Evolutionary conservation across 1,140 invertebrate genomes (phyloP).

Genomic region (Oreohelix idahoensis): DNA sequence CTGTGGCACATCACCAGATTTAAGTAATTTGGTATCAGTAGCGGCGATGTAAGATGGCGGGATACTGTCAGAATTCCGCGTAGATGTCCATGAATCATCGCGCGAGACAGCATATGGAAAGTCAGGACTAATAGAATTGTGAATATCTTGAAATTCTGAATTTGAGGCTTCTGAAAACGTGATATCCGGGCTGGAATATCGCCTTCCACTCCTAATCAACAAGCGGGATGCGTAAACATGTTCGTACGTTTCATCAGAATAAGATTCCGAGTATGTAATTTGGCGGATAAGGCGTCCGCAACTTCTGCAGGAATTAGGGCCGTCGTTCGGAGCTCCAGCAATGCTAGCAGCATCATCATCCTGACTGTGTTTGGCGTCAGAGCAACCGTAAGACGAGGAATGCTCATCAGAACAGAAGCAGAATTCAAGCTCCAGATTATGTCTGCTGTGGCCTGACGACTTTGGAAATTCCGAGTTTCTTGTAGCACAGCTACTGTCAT

Average conservation of each 20-base stretch:
- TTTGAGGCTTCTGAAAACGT: slow-evolving; percentile 12
- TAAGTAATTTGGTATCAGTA: not conserved
- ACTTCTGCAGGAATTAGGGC: slow-evolving; percentile 16
- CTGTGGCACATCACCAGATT: not conserved
- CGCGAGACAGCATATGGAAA: not conserved
- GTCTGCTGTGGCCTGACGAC: not conserved
- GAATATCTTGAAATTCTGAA: slow-evolving; percentile 1
- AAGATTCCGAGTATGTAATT: slow-evolving; percentile 38
- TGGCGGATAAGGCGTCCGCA: slow-evolving; percentile 39
- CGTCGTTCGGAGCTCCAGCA: not conserved
- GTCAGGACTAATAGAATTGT: not conserved
- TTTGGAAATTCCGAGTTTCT: not conserved
- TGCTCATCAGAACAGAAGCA: slow-evolving; percentile 37
- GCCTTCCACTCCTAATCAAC: slow-evolving; percentile 4
- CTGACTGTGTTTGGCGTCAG: not conserved
- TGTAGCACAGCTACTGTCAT: not conserved
- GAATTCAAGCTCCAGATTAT: slow-evolving; percentile 25
- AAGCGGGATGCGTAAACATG: slow-evolving; percentile 34
- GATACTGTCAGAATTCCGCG: not conserved
- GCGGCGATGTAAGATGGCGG: slow-evolving; percentile 6
- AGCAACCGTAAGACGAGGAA: slow-evolving; percentile 21
- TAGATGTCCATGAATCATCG: slow-evolving; percentile 25
- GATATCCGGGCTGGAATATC: slow-evolving; percentile 30
- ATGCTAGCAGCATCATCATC: slow-evolving; percentile 10
- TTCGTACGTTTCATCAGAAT: slow-evolving; percentile 38